Evolutionary conservation across 1,140 invertebrate genomes (phyloP), one percentile per base, ranked within the genome.

Genomic region (Cylas formicarius): DNA sequence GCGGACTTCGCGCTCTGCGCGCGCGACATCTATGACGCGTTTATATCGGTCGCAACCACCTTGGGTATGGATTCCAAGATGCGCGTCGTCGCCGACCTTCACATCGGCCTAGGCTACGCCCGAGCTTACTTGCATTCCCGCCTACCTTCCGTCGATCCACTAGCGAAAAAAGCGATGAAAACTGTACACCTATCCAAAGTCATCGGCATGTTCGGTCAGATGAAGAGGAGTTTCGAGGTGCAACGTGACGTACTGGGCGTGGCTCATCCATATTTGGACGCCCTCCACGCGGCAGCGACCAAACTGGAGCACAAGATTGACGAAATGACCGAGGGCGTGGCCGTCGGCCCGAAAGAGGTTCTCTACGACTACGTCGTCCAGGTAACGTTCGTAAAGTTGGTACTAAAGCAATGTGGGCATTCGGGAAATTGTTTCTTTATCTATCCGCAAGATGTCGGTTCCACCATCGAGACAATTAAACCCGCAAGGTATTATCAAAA

Each of bases 101-200:
- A 62, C 41, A 51, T 58, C 22, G 28, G 48, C 26, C 20, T 64
- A 10, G 55, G 48, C 34, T 65, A 55, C 50, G 16, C 53, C 9
- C 60, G 61, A 47, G 34, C 53, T 2, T 43, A 58, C 23, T 47
- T 65, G 13, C 63, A 57, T 37, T 55, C 60, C 0, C 39, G 72
- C 52, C 52, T 75, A 0, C 65, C 75, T 0, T 56, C 70, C 1
- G 77, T 90, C 11, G 87, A 90, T 70, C 83, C 84, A 1, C 75
- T 85, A 0, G 73, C 81, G 31, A 87, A 86, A 59, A 73, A 79
- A 24, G 66, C 71, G 1, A 58, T 88, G 0, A 84, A 84, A 62
- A 67, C 80, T 4, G 59, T 72, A 29, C 84, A 86, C 40, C 62
- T 77, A 8, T 60, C 72, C 9, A 76, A 86, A 57, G 81, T 86